Conservation (phyloP, 2,888 invertebrate species). For the Pyrgus malvae region DNA sequence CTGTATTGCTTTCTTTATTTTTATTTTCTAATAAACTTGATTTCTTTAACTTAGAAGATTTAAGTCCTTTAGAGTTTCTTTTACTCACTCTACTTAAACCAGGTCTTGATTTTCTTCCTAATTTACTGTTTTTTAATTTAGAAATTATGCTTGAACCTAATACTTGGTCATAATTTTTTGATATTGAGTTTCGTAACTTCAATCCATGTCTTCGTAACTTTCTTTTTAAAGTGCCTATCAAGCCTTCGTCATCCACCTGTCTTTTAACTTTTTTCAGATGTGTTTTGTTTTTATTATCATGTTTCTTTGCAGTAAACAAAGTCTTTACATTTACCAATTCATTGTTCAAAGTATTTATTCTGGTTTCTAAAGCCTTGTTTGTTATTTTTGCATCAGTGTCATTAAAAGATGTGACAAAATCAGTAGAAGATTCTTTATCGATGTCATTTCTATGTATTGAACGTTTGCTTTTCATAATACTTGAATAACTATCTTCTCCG, state of each 20-base stretch:
- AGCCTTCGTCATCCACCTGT: constrained; percentile 34
- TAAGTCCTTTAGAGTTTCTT: constrained; percentile 22
- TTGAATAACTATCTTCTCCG: constrained; percentile 29
- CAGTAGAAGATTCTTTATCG: constrained; percentile 18
- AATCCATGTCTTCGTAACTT: constrained; percentile 33
- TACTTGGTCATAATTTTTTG: constrained; percentile 19
- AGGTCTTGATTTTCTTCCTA: background rate
- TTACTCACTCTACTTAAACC: constrained; percentile 7
- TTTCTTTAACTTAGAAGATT: background rate
- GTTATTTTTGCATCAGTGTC: constrained; percentile 35
- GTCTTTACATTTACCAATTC: constrained; percentile 48
- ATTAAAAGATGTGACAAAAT: constrained; percentile 23
- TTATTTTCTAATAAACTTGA: background rate
- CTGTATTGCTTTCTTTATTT: background rate
- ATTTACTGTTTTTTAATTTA: constrained; percentile 12
- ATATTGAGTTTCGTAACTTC: constrained; percentile 27
- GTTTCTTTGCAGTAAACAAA: constrained; percentile 34
- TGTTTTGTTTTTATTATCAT: constrained; percentile 24
- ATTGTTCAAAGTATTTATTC: constrained; percentile 48
- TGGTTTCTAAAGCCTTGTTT: constrained; percentile 42
- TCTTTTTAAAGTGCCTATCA: constrained; percentile 24
- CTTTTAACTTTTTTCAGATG: constrained; percentile 41
- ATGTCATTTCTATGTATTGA: constrained; percentile 41
- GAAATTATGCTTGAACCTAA: constrained; percentile 11
- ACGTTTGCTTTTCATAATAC: constrained; percentile 43